A percentile compares a stretch with the other conserved stretches of the same genome.
Conservation (phyloP, 2,797 vertebrate species). For the Gorsachius magnificus region DNA sequence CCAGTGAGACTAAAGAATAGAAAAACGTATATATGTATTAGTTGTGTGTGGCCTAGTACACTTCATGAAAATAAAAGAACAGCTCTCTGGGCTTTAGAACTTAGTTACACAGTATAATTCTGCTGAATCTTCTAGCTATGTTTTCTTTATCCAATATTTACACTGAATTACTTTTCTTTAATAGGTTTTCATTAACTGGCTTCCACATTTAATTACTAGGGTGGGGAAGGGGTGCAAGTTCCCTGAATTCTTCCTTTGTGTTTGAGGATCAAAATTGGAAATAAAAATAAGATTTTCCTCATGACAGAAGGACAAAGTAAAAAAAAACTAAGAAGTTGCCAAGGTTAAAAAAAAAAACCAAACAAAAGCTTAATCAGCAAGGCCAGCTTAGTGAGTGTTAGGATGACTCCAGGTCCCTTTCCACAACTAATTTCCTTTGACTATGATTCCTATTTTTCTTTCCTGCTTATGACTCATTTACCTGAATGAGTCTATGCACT, state of each 20-base stretch:
- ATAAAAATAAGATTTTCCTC: background rate
- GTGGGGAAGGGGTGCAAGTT: background rate
- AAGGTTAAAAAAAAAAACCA: background rate
- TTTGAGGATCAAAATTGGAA: background rate
- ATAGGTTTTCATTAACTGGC: background rate
- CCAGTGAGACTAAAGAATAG: background rate
- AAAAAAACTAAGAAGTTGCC: background rate
- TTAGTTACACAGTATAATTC: no score
- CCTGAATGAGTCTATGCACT: background rate
- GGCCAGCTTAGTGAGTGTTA: background rate
- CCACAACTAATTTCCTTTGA: background rate
- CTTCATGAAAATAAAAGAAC: background rate
- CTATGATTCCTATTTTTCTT: background rate
- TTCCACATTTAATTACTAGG: background rate
- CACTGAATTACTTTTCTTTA: background rate
- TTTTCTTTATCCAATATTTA: background rate
- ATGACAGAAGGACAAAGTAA: background rate
- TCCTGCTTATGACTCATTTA: conserved; percentile 15
- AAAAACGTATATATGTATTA: background rate
- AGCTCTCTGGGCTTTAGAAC: background rate
- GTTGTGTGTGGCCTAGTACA: background rate
- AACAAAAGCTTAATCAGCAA: background rate
- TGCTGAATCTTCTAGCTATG: no score
- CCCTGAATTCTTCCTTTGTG: background rate
- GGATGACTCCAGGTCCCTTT: background rate